phyloP scores from a whole-genome alignment of 2,113 vertebrate species.

The Ciconia stormi region DNA sequence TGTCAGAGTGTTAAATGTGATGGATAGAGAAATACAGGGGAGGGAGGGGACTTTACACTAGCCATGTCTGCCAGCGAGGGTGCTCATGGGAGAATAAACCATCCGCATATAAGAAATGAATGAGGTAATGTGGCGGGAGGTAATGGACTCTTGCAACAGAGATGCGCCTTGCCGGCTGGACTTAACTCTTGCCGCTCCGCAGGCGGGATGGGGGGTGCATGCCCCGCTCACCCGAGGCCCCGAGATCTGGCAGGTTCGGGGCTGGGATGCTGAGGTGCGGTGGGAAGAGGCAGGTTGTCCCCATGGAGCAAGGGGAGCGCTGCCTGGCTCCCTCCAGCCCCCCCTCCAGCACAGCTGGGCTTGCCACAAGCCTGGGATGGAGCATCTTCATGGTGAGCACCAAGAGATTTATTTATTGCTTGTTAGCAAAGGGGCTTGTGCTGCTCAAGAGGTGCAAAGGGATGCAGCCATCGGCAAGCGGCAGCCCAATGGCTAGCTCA shows the following conservation, averaged over 20 bases:
- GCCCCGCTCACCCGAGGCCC: background rate
- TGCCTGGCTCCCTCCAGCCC: background rate
- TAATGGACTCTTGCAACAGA: slow-evolving; percentile 94
- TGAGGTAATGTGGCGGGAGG: slow-evolving; percentile 93
- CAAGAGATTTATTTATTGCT: background rate
- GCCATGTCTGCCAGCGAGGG: slow-evolving; percentile 86
- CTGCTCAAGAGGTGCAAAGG: background rate
- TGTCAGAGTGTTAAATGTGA: slow-evolving; percentile 99
- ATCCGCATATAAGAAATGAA: slow-evolving; percentile 94
- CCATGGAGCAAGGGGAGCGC: rapidly evolving
- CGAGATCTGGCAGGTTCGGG: rapidly evolving
- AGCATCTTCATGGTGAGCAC: background rate
- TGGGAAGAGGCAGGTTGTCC: background rate
- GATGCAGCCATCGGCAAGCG: rapidly evolving
- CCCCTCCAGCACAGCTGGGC: rapidly evolving
- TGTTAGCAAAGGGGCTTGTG: background rate
- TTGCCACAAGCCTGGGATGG: background rate
- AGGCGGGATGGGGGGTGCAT: rapidly evolving
- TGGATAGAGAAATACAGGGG: slow-evolving; percentile 91
- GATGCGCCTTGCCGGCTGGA: slow-evolving; percentile 78
- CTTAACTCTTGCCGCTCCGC: slow-evolving; percentile 76
- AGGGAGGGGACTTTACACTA: slow-evolving; percentile 87
- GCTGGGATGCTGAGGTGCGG: background rate
- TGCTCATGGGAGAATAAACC: slow-evolving; percentile 90
- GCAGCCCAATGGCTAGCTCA: rapidly evolving